These are phyloP conservation scores for Lysiphlebus fabarum DNA, from an alignment of 1,140 invertebrate species.

Conservation along the genomic window DNA sequence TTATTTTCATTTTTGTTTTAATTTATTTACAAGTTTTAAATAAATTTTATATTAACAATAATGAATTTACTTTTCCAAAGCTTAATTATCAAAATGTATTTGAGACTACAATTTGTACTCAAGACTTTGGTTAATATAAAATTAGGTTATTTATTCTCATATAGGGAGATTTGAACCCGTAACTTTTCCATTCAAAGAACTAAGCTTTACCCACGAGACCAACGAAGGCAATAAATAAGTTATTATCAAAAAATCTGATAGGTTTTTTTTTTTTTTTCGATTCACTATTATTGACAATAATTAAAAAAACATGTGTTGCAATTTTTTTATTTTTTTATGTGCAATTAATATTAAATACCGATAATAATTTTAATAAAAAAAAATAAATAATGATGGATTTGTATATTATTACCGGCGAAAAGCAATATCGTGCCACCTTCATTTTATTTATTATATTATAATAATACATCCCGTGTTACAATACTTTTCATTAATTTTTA, in stretches of 20 bases:
- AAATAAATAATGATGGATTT: conserved; percentile 32
- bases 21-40: not conserved
- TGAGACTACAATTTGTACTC: conserved; percentile 19
- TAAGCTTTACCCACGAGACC: not conserved
- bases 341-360: conserved; percentile 5
- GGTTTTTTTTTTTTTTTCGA: not conserved
- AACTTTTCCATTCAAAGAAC: not conserved
- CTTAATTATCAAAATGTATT: conserved; percentile 20
- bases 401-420: conserved; percentile 38
- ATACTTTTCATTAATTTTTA: conserved; percentile 40
- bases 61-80: conserved; percentile 20
- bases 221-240: too few relatives aligned
- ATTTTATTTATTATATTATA: conserved; percentile 15
- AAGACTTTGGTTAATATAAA: conserved; percentile 19
- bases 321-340: not conserved
- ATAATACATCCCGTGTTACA: conserved; percentile 35
- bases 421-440: conserved; percentile 51
- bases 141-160: not conserved
- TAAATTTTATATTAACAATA: conserved; percentile 1
- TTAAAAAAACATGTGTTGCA: not conserved
- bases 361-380: not conserved
- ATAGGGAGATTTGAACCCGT: conserved; percentile 4
- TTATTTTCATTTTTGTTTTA: not conserved
- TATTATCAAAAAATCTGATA: too few relatives aligned
- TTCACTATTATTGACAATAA: not conserved